Evolutionary conservation across 2,113 vertebrate genomes (phyloP).

Genomic region (Anarrhichthys ocellatus): DNA sequence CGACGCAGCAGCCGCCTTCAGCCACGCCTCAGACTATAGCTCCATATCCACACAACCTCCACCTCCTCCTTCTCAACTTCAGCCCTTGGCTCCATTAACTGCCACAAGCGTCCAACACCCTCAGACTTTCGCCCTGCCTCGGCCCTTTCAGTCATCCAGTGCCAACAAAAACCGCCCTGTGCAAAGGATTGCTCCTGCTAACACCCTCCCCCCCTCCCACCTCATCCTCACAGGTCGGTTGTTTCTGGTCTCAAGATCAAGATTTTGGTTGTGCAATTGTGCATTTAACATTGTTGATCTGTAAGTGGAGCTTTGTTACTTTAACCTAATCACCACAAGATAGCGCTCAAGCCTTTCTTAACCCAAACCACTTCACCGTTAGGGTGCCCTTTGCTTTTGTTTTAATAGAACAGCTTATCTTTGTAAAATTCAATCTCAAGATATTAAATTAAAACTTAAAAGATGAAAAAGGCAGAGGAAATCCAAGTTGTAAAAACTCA

Average conservation of each 20-base stretch:
- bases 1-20: conserved; percentile 86
- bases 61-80: conserved; percentile 72
- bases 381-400: background rate
- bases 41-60: conserved; percentile 74
- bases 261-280: background rate
- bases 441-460: background rate
- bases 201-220: conserved; percentile 79
- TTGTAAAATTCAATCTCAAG: background rate
- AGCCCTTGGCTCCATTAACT: conserved; percentile 67
- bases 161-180: conserved; percentile 86
- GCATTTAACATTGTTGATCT: background rate
- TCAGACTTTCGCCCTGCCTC: conserved; percentile 87
- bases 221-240: conserved; percentile 82
- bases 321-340: conserved; percentile 42
- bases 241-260: conserved; percentile 11
- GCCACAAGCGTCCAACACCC: conserved; percentile 71
- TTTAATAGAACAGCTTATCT: background rate
- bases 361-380: background rate
- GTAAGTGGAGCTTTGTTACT: background rate
- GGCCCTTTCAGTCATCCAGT: conserved; percentile 79
- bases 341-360: conserved; percentile 24
- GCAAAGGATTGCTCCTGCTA: conserved; percentile 88
- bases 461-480: background rate
- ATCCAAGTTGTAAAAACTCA: background rate
- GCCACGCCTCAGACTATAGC: conserved; percentile 84